Percentiles rank a stretch among this genome's conserved stretches.
phyloP scores from a whole-genome alignment of 1,140 invertebrate genomes.

The Brachionus angularis region DNA sequence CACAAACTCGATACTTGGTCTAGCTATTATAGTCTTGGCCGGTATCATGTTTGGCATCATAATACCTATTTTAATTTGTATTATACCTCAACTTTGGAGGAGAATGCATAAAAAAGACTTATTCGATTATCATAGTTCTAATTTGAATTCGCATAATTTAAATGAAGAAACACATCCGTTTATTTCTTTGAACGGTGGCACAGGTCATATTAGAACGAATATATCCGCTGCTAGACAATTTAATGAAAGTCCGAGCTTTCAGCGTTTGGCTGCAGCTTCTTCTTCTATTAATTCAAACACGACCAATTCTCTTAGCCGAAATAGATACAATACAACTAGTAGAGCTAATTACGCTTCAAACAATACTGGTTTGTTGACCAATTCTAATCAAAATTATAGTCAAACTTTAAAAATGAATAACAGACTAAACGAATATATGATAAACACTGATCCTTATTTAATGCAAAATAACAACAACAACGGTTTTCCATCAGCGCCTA shows the following conservation, averaged over 20 bases:
- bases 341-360: slow-evolving; percentile 8
- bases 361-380: background rate
- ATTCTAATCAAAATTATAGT: slow-evolving; percentile 13
- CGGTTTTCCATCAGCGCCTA: background rate
- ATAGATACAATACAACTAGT: slow-evolving; percentile 11
- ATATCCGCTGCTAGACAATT: slow-evolving; percentile 41
- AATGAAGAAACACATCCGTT: slow-evolving; percentile 35
- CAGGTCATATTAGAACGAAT: slow-evolving; percentile 24
- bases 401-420: slow-evolving; percentile 35
- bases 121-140: slow-evolving; percentile 6
- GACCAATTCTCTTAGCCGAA: slow-evolving; percentile 6
- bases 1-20: slow-evolving; percentile 8
- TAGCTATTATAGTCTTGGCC: slow-evolving; percentile 4
- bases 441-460: slow-evolving; percentile 24
- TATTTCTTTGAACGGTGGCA: background rate
- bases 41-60: slow-evolving; percentile 24
- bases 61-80: slow-evolving; percentile 28
- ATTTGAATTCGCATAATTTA: background rate
- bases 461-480: slow-evolving; percentile 1
- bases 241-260: slow-evolving; percentile 43
- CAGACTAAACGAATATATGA: slow-evolving; percentile 38
- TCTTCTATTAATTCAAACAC: slow-evolving; percentile 18
- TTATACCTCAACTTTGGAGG: slow-evolving; percentile 24
- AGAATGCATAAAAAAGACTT: slow-evolving; percentile 28
- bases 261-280: slow-evolving; percentile 17